Evolutionary conservation across 2,113 vertebrate species (phyloP).

Genomic region (Amphiprion percula): DNA sequence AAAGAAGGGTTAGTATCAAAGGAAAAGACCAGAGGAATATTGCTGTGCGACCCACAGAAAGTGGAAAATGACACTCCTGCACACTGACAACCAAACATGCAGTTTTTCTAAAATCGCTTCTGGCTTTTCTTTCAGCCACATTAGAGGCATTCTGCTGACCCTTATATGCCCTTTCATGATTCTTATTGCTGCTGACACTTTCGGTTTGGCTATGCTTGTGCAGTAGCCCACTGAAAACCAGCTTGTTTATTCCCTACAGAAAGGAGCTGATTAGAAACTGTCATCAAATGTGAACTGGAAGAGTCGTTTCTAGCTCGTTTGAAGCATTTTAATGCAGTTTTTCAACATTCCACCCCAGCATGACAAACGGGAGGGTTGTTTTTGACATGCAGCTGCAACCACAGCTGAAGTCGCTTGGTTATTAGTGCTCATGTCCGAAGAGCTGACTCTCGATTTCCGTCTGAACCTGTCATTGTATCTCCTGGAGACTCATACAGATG

Average conservation of each 20-base stretch:
- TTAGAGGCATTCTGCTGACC: neutral
- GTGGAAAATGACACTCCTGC: neutral
- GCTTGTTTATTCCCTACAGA: neutral
- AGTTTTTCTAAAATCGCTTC: neutral
- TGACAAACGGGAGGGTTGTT: conserved; percentile 1
- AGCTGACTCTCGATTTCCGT: neutral
- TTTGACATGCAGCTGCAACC: conserved; percentile 30
- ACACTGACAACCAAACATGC: neutral
- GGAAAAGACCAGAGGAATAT: neutral
- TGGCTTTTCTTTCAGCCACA: neutral
- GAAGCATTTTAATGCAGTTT: neutral
- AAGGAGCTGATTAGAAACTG: neutral
- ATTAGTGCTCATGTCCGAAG: conserved; percentile 35
- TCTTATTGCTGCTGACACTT: neutral
- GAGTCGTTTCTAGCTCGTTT: neutral
- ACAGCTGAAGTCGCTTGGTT: conserved; percentile 26
- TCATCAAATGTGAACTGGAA: neutral
- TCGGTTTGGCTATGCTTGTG: neutral
- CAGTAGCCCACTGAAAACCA: neutral
- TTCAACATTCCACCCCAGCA: neutral
- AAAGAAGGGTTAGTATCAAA: neutral
- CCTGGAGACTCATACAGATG: neutral
- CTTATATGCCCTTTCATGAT: neutral
- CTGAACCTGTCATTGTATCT: neutral
- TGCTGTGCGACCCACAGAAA: neutral